phyloP scores from a whole-genome alignment of 2,888 invertebrate species.

The Drosophila leonis region DNA sequence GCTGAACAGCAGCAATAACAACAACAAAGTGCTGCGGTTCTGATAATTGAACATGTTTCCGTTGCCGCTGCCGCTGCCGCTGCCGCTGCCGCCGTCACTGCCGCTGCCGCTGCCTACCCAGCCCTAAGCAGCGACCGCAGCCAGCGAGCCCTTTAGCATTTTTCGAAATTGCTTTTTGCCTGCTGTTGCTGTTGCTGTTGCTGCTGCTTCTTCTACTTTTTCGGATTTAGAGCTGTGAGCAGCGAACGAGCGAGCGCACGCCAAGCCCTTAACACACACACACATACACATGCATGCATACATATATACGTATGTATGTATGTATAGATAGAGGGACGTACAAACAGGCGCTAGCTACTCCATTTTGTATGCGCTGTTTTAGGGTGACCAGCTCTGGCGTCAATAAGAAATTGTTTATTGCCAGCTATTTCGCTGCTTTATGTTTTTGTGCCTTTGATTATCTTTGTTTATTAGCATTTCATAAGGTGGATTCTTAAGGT shows the following conservation, averaged over 20 bases:
- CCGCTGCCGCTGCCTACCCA: background rate
- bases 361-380: slow-evolving; percentile 67
- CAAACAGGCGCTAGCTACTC: slow-evolving; percentile 53
- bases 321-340: slow-evolving; percentile 20
- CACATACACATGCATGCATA: slow-evolving; percentile 17
- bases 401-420: slow-evolving; percentile 23
- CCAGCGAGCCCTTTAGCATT: slow-evolving; percentile 56
- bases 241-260: slow-evolving; percentile 36
- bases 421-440: background rate
- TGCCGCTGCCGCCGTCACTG: slow-evolving; percentile 6
- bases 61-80: slow-evolving; percentile 18
- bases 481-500: slow-evolving; percentile 7
- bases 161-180: slow-evolving; percentile 69
- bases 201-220: slow-evolving; percentile 21
- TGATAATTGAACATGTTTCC: slow-evolving; percentile 78
- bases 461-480: background rate
- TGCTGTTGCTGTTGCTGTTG: slow-evolving; percentile 4
- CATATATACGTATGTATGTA: slow-evolving; percentile 10
- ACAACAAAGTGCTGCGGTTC: slow-evolving; percentile 26
- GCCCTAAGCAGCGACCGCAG: slow-evolving; percentile 24
- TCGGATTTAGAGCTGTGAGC: slow-evolving; percentile 34
- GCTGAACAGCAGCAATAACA: slow-evolving; percentile 36
- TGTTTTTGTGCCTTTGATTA: slow-evolving; percentile 31
- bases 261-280: slow-evolving; percentile 51
- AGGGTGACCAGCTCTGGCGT: slow-evolving; percentile 71